These are phyloP conservation scores for Euura lappo DNA, from an alignment of 1,140 invertebrate genomes.

Conservation along the genomic window DNA sequence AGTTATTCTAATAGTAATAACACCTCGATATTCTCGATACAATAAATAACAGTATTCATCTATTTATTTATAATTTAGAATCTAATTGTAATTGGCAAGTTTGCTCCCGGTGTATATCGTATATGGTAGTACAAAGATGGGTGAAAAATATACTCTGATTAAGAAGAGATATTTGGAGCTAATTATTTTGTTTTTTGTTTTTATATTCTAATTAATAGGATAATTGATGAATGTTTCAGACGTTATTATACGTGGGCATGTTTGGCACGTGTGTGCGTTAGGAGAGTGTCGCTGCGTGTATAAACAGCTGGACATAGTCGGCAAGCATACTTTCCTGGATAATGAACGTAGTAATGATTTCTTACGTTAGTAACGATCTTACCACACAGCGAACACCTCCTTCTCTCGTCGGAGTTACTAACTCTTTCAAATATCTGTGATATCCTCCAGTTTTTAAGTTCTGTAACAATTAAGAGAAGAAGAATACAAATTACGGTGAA, in stretches of 20 bases:
- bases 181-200: too few species aligned
- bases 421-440: conserved; percentile 71
- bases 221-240: conserved; percentile 5
- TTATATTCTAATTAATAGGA: too few species aligned
- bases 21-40: too few species aligned
- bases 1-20: too few species aligned
- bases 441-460: conserved; percentile 71
- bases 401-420: conserved; percentile 67
- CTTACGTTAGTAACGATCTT: conserved; percentile 72
- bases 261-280: conserved; percentile 69
- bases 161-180: too few species aligned
- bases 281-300: conserved; percentile 69
- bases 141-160: too few species aligned
- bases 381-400: conserved; percentile 69
- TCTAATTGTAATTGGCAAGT: too few species aligned
- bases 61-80: too few species aligned
- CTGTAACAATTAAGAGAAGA: conserved; percentile 66
- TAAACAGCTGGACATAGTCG: conserved; percentile 68
- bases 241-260: conserved; percentile 59
- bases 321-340: conserved; percentile 70
- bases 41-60: too few species aligned
- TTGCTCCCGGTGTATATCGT: too few species aligned
- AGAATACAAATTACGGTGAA: conserved; percentile 31
- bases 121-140: too few species aligned
- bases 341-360: conserved; percentile 74